phyloP scores from a whole-genome alignment of 2,888 invertebrate genomes.

The Ametastegia equiseti region DNA sequence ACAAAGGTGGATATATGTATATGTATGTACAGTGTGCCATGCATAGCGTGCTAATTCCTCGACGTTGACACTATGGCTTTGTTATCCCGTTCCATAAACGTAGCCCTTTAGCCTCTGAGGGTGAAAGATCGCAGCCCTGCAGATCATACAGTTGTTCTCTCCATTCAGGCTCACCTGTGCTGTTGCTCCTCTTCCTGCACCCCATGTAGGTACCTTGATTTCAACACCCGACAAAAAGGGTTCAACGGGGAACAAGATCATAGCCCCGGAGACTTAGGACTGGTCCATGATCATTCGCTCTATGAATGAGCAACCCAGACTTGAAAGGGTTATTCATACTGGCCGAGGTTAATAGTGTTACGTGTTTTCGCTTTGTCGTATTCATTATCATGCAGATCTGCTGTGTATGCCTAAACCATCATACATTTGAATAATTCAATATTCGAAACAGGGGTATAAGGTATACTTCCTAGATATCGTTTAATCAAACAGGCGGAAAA shows the following conservation, averaged over 20 bases:
- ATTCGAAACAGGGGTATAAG: neutral
- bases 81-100: slow-evolving; percentile 15
- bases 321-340: neutral
- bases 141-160: neutral
- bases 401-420: neutral
- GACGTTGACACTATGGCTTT: neutral
- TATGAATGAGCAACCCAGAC: neutral
- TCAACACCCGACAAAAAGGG: slow-evolving; percentile 44
- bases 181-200: slow-evolving; percentile 25
- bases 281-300: slow-evolving; percentile 35
- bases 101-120: neutral
- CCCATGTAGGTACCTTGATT: slow-evolving; percentile 49
- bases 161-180: slow-evolving; percentile 49
- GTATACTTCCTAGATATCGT: too few species aligned
- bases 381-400: neutral
- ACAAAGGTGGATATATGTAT: neutral
- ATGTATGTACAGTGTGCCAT: neutral
- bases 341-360: slow-evolving; percentile 37
- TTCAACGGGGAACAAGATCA: neutral
- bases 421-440: neutral
- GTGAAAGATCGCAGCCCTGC: slow-evolving; percentile 15
- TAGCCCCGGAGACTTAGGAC: neutral
- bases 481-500: too few species aligned
- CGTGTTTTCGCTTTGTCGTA: slow-evolving; percentile 4
- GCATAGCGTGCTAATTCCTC: neutral